A percentile compares a stretch with the other conserved stretches of the same genome.
phyloP scores from a whole-genome alignment of 2,888 invertebrate species.

The Horisme vitalbata region DNA sequence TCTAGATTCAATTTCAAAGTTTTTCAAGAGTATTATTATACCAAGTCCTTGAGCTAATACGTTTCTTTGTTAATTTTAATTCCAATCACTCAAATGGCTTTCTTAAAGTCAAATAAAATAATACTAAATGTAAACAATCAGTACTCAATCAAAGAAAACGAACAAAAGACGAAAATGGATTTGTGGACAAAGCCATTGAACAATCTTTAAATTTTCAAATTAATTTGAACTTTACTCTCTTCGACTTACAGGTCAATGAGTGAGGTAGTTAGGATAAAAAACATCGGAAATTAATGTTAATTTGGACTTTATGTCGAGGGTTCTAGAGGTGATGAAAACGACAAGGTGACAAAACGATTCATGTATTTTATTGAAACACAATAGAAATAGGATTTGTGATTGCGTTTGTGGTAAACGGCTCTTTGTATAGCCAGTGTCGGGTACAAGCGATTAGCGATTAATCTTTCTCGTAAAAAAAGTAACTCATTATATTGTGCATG shows the following conservation, averaged over 20 bases:
- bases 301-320: too few species aligned
- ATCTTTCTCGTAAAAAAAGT: too few species aligned
- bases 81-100: conserved; percentile 5
- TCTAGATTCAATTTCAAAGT: too few species aligned
- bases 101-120: conserved; percentile 13
- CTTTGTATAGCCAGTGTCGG: neutral
- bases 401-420: conserved; percentile 17
- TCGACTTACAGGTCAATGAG: neutral
- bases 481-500: too few species aligned
- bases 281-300: too few species aligned
- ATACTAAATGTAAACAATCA: conserved; percentile 27
- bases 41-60: neutral
- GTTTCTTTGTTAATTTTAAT: neutral
- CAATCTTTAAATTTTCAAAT: neutral
- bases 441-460: conserved; percentile 1
- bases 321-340: too few species aligned
- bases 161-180: conserved; percentile 34
- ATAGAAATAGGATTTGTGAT: conserved; percentile 45
- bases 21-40: too few species aligned
- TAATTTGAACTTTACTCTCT: neutral
- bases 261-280: conserved; percentile 2
- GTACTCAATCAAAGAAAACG: conserved; percentile 37
- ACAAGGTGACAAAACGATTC: conserved; percentile 51
- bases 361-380: conserved; percentile 53
- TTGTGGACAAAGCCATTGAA: conserved; percentile 10